Evolutionary conservation across 2,888 invertebrate species (phyloP).

Genomic region (Petrolisthes manimaculis): DNA sequence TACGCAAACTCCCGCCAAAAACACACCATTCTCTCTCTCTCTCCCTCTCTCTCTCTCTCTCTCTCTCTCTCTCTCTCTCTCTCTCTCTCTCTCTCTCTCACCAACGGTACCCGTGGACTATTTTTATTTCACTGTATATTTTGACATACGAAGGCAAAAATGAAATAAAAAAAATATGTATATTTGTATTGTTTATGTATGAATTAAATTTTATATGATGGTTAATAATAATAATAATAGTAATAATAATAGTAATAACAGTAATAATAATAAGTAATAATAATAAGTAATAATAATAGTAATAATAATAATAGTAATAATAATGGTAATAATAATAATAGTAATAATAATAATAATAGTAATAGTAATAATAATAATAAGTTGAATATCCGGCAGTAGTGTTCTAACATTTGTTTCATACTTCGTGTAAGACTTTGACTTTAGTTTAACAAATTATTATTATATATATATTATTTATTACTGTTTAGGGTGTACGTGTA

Average conservation of each 20-base stretch:
- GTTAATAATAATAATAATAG: not conserved
- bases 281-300: not conserved
- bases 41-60: slow-evolving; percentile 1
- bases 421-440: too few relatives aligned
- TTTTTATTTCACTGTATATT: not conserved
- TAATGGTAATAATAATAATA: not conserved
- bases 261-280: not conserved
- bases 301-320: not conserved
- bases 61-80: not conserved
- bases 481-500: not conserved
- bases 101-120: not conserved
- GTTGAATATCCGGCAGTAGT: too few relatives aligned
- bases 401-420: too few relatives aligned
- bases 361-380: not conserved
- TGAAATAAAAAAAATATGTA: too few relatives aligned
- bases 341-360: not conserved
- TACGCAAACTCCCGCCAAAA: too few relatives aligned
- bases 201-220: not conserved
- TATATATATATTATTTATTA: not conserved
- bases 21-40: too few relatives aligned
- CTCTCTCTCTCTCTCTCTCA: slow-evolving; percentile 11
- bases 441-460: too few relatives aligned
- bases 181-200: not conserved
- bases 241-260: not conserved
- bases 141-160: not conserved